Conservation (phyloP, 2,888 invertebrate species). For the Anoncus sp. region DNA sequence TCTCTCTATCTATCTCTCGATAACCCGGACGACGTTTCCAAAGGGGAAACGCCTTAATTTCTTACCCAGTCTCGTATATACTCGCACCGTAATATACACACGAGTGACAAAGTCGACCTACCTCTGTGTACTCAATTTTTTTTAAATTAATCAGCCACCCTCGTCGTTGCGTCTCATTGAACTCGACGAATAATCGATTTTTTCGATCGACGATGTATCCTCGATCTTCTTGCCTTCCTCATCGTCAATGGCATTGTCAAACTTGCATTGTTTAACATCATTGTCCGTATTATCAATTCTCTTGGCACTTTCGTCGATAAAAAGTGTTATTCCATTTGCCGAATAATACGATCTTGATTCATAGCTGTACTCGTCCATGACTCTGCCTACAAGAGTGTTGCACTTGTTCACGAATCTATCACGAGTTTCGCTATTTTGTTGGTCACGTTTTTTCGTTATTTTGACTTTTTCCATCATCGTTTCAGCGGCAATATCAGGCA, state of each 20-base stretch:
- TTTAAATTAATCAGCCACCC: conserved; percentile 24
- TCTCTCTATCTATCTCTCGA: conserved; percentile 45
- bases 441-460: conserved; percentile 14
- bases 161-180: conserved; percentile 22
- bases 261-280: neutral
- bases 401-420: conserved; percentile 38
- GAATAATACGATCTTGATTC: conserved; percentile 51
- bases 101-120: too few relatives aligned
- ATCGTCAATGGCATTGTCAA: conserved; percentile 1
- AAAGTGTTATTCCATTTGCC: conserved; percentile 9
- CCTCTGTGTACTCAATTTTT: too few relatives aligned
- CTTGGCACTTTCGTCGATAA: conserved; percentile 19
- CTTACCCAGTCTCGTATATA: conserved; percentile 42
- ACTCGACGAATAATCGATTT: conserved; percentile 9
- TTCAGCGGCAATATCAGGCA: neutral
- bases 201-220: neutral
- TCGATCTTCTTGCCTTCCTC: conserved; percentile 2
- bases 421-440: neutral
- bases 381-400: conserved; percentile 38
- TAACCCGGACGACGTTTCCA: conserved; percentile 54
- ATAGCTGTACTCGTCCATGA: conserved; percentile 52
- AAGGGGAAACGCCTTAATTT: conserved; percentile 63
- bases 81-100: neutral
- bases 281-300: conserved; percentile 25
- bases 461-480: neutral